Percentiles rank a stretch among this genome's conserved stretches.
Evolutionary conservation across 35 echinoderm and acorn worm species (phyloP).

Genomic region (Amphiura filiformis): DNA sequence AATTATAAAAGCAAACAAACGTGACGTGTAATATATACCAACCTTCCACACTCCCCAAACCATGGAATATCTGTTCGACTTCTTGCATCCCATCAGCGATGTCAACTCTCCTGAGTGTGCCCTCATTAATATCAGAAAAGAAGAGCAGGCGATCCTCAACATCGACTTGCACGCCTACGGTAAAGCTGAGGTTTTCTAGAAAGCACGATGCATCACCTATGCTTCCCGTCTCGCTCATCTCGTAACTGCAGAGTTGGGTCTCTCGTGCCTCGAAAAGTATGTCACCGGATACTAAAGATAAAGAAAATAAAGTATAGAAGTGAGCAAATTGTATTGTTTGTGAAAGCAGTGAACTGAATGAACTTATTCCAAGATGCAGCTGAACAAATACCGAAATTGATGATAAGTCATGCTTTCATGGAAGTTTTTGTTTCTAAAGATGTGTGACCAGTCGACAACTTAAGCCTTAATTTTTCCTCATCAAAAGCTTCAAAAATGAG

Average conservation of each 20-base stretch:
- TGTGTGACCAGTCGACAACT: too few species aligned
- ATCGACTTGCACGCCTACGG: conserved; percentile 34
- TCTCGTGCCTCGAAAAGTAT: neutral
- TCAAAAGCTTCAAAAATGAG: too few species aligned
- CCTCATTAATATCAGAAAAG: conserved; percentile 40
- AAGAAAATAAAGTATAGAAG: neutral
- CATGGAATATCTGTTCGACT: conserved; percentile 29
- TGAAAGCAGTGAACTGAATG: too few species aligned
- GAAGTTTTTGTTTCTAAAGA: too few species aligned
- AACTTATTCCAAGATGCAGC: too few species aligned
- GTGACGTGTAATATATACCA: too few species aligned
- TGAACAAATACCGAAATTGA: too few species aligned
- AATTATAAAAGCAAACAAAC: too few species aligned
- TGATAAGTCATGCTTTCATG: too few species aligned
- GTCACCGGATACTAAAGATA: neutral
- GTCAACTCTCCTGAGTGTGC: neutral
- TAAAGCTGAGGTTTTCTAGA: conserved; percentile 27
- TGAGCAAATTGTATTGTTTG: too few species aligned
- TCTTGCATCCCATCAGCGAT: neutral
- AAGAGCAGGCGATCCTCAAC: conserved; percentile 17
- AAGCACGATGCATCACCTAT: conserved; percentile 5
- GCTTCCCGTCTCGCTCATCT: neutral
- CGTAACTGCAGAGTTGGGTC: neutral
- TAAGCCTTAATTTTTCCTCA: too few species aligned
- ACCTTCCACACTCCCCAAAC: conserved; percentile 59